Evolutionary conservation across 1,140 invertebrate species (phyloP), one percentile per base, ranked within the genome.

Genomic region (Drosophila santomea): DNA sequence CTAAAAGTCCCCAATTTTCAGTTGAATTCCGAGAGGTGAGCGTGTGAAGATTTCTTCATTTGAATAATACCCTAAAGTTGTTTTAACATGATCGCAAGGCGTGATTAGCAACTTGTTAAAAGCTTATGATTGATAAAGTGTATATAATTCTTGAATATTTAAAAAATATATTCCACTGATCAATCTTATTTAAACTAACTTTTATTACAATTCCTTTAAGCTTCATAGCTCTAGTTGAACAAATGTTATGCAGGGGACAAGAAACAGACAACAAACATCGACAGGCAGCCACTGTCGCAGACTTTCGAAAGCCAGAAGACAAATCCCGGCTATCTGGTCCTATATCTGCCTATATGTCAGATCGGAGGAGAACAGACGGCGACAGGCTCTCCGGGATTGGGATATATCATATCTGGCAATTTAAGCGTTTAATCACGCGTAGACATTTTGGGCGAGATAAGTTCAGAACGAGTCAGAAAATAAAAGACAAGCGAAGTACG

Each of bases 361-460:
- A 3, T 2, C 25, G 56, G 47, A 45, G 60, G 57, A 60, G 51
- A 50, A 38, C 55, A 28, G 54, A 57, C 73, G 61, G 57, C 69
- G 64, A 76, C 80, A 67, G 80, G 51, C 74, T 35, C 32, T 48
- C 43, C 15, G 47, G 25, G 25, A 50, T 32, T 15, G 43, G 43
- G 62, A 61, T 60, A 68, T 88, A 88, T 88, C 83, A 88, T 88
- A 86, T 86, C 83, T 78, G 83, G 83, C 83, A 79, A 72, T 69
- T 83, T 86, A 88, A 86, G 81, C 83, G 76, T 89, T 88, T 89
- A 86, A 89, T 86, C 83, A 89, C 75, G 79, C 84, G 84, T 79
- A 88, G 83, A 86, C 83, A 83, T 86, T 86, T 83, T 62, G 75
- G 71, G 66, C 54, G 66, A 83, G 75, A 86, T 88, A 89, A 89